Evolutionary conservation across 2,797 vertebrate genomes (phyloP).

Genomic region (Alectoris magna): DNA sequence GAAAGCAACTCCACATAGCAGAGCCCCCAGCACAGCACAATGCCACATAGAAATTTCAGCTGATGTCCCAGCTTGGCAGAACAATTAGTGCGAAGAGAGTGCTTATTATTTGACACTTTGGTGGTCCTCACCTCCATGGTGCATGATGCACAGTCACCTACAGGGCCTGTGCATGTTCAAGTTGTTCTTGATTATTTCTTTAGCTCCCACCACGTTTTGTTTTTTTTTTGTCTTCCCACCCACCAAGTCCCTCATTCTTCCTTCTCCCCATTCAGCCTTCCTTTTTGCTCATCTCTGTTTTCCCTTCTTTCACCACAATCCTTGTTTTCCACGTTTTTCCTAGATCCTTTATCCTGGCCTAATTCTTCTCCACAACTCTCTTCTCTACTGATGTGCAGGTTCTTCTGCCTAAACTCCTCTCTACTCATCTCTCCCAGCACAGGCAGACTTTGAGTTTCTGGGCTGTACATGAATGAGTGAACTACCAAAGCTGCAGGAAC

Average conservation of each 20-base stretch:
- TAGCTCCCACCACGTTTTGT: not conserved
- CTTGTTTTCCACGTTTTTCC: not conserved
- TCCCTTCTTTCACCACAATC: not conserved
- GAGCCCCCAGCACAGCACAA: not conserved
- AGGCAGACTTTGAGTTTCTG: not conserved
- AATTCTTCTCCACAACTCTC: not conserved
- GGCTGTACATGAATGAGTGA: not conserved
- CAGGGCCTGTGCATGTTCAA: not conserved
- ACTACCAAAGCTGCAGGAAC: not conserved
- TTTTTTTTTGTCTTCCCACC: not conserved
- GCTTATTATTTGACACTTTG: not conserved
- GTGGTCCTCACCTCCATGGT: not conserved
- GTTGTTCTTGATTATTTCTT: not conserved
- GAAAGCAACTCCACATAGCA: not conserved
- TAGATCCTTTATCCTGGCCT: not conserved
- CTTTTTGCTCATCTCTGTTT: not conserved
- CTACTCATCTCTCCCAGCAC: not conserved
- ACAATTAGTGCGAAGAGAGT: not conserved
- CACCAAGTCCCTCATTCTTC: not conserved
- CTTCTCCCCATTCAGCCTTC: not conserved
- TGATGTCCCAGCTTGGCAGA: not conserved
- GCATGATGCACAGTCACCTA: not conserved
- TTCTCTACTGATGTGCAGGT: not conserved
- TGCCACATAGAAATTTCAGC: not conserved
- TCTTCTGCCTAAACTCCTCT: not conserved